These are phyloP conservation scores for Megaceryle torquata DNA, from an alignment of 2,113 vertebrate species.

Conservation along the genomic window DNA sequence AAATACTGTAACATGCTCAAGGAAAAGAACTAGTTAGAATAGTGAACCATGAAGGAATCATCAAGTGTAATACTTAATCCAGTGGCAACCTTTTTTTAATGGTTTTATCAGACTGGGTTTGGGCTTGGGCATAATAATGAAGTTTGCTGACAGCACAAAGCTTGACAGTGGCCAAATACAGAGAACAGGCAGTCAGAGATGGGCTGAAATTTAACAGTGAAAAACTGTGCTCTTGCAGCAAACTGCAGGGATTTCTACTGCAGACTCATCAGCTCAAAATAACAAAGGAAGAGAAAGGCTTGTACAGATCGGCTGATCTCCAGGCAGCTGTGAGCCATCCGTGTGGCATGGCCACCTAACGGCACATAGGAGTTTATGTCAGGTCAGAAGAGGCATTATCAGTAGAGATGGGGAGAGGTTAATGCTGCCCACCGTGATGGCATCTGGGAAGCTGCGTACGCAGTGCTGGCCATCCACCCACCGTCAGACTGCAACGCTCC, in stretches of 20 bases:
- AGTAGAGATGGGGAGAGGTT: not conserved
- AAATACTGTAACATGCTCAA: not conserved
- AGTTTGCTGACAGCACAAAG: not conserved
- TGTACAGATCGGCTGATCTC: not conserved
- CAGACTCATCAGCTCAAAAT: not conserved
- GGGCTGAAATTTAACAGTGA: not conserved
- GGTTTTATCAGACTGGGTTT: not conserved
- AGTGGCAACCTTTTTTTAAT: not conserved
- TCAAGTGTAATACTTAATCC: not conserved
- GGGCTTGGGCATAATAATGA: not conserved
- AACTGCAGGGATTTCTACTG: not conserved
- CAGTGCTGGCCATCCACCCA: not conserved
- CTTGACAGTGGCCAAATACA: not conserved
- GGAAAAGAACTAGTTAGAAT: not conserved
- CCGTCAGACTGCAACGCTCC: not conserved
- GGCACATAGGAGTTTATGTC: not conserved
- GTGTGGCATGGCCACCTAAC: rapidly evolving
- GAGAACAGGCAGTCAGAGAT: not conserved
- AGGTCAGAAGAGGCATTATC: not conserved
- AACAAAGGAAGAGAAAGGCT: not conserved
- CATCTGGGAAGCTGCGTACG: not conserved
- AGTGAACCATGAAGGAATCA: not conserved
- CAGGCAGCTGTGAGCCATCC: not conserved
- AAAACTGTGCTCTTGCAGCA: not conserved
- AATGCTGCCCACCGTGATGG: rapidly evolving